Percentiles rank a stretch among this genome's conserved stretches.
These are phyloP conservation scores for Zhengitettix transpicula DNA, from an alignment of 2,888 invertebrate species.

Conservation along the genomic window DNA sequence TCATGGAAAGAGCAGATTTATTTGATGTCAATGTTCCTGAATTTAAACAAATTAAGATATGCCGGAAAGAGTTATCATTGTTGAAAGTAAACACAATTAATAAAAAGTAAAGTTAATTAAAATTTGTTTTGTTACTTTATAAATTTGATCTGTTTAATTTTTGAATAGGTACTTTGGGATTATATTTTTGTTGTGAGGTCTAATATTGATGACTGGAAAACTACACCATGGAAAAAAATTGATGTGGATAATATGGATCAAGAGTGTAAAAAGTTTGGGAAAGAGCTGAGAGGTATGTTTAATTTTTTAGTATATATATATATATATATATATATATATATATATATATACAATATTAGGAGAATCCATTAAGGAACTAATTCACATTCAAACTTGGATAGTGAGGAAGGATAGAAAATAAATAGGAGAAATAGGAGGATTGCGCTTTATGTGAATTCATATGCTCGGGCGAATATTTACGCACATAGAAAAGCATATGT, in stretches of 20 bases:
- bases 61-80: conserved; percentile 58
- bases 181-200: conserved; percentile 65
- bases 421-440: too few species aligned
- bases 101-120: not conserved
- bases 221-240: conserved; percentile 82
- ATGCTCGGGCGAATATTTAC: too few species aligned
- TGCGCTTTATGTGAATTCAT: too few species aligned
- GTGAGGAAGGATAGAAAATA: too few species aligned
- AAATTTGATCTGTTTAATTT: not conserved
- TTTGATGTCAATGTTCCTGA: conserved; percentile 81
- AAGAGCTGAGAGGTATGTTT: conserved; percentile 52
- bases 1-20: conserved; percentile 58
- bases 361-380: too few species aligned
- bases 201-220: conserved; percentile 83
- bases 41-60: conserved; percentile 54
- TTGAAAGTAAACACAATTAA: conserved; percentile 36
- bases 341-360: too few species aligned
- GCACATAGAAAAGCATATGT: too few species aligned
- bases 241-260: conserved; percentile 90
- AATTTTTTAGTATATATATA: too few species aligned
- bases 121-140: not conserved
- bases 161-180: conserved; percentile 63
- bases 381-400: too few species aligned
- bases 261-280: conserved; percentile 82
- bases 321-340: too few species aligned